These are phyloP conservation scores for Thymelicus sylvestris DNA, from an alignment of 2,888 invertebrate genomes.

Conservation along the genomic window DNA sequence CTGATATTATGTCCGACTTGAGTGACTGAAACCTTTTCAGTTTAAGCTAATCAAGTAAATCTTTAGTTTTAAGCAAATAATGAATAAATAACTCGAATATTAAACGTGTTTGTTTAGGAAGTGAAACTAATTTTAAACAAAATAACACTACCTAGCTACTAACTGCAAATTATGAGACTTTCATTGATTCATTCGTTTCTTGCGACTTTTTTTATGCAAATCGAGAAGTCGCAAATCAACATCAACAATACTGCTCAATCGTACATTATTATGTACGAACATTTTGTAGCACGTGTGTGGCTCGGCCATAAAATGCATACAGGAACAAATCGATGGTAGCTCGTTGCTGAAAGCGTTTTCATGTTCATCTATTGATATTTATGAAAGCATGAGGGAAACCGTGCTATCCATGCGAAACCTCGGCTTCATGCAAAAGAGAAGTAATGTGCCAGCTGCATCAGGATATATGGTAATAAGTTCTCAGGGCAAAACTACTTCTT, in stretches of 20 bases:
- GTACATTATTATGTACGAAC: not conserved
- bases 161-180: too few relatives aligned
- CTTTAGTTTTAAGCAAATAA: too few relatives aligned
- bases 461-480: not conserved
- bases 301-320: slow-evolving; percentile 5
- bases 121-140: too few relatives aligned
- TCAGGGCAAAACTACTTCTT: too few relatives aligned
- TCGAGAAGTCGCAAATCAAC: not conserved
- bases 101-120: too few relatives aligned
- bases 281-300: not conserved
- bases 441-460: not conserved
- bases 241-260: not conserved
- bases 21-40: too few relatives aligned
- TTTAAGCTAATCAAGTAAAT: too few relatives aligned
- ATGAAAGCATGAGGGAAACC: slow-evolving; percentile 12
- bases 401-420: not conserved
- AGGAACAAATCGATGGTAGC: slow-evolving; percentile 10
- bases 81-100: too few relatives aligned
- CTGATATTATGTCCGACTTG: too few relatives aligned
- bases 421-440: slow-evolving; percentile 8
- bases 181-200: too few relatives aligned
- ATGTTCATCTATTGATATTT: slow-evolving; percentile 28
- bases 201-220: not conserved
- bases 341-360: slow-evolving; percentile 20
- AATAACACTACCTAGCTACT: too few relatives aligned